Percentiles rank a stretch among this genome's conserved stretches.
Conservation (phyloP, 1,140 invertebrate species). For the Seison nebaliae region DNA sequence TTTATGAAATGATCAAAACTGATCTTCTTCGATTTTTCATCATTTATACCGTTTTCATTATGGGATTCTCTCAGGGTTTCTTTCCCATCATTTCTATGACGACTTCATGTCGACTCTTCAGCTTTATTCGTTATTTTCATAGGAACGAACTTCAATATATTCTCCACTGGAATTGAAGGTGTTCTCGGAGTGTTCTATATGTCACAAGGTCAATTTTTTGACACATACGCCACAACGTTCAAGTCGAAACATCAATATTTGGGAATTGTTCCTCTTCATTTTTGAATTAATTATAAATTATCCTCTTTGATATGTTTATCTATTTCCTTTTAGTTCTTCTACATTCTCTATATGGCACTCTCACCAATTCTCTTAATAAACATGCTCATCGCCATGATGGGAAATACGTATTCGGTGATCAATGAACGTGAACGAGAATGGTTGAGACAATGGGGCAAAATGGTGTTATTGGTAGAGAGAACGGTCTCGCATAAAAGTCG, state of each 20-base stretch:
- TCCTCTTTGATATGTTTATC: too few species aligned
- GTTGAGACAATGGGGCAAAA: constrained; percentile 91
- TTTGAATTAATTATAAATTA: too few species aligned
- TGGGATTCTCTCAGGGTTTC: constrained; percentile 92
- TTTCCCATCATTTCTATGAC: too few species aligned
- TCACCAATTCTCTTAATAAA: constrained; percentile 78
- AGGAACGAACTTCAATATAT: too few species aligned
- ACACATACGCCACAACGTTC: too few species aligned
- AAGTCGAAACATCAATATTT: too few species aligned
- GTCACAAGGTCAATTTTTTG: too few species aligned
- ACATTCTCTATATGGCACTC: constrained; percentile 79
- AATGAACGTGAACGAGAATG: constrained; percentile 86
- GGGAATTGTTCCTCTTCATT: too few species aligned
- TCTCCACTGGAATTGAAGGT: too few species aligned
- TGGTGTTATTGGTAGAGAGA: constrained; percentile 77
- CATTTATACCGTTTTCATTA: constrained; percentile 80
- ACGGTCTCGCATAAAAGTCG: constrained; percentile 62
- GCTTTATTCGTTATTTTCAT: too few species aligned
- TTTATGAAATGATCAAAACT: constrained; percentile 85
- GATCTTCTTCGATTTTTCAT: constrained; percentile 74
- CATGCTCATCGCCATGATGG: constrained; percentile 99
- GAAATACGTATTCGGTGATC: constrained; percentile 80
- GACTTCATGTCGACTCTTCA: too few species aligned
- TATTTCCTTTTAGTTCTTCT: constrained; percentile 41
- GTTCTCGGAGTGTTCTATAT: too few species aligned